Evolutionary conservation across 2,113 vertebrate species (phyloP), one percentile per base, ranked within the genome.

Genomic region (Sarotherodon lohbergeri): DNA sequence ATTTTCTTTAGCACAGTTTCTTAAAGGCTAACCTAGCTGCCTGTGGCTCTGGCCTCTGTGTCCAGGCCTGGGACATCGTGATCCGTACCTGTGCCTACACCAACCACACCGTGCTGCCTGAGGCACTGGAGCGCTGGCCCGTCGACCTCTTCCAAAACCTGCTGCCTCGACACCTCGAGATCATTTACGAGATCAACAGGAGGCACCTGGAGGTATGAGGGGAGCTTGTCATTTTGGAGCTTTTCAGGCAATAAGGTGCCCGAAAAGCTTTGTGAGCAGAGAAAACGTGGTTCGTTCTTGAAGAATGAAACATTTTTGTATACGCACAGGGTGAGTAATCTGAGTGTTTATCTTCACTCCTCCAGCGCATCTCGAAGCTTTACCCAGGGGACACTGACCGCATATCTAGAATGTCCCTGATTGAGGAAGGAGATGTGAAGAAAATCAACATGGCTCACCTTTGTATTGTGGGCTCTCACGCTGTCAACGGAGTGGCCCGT

Each of bases 371-470:
- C 1, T 43, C 93, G 0, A 81, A 93, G 3, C 93, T 98, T 61
- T 98, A 93, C 92, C 98, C 98, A 0, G 97, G 96, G 17, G 98
- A 98, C 7, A 0, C 85, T 0, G 97, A 98, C 57, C 97, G 98
- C 11, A 3, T 98, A 89, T 94, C 97, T 22, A 96, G 98, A 55
- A 98, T 98, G 98, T 98, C 98, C 2, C 95, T 98, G 46, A 97
- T 98, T 22, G 98, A 98, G 86, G 98, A 98, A 87, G 97, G 97
- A 0, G 91, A 91, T 0, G 83, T 89, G 41, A 98, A 98, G 93
- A 97, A 97, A 43, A 97, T 98, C 95, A 98, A 98, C 94, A 98
- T 98, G 98, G 98, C 98, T 2, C 97, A 98, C 81, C 84, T 98
- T 90, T 98, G 98, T 92, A 98, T 98, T 1, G 97, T 98, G 0